Evolutionary conservation across 2,888 invertebrate genomes (phyloP).

Genomic region (Ormyrus rosae): DNA sequence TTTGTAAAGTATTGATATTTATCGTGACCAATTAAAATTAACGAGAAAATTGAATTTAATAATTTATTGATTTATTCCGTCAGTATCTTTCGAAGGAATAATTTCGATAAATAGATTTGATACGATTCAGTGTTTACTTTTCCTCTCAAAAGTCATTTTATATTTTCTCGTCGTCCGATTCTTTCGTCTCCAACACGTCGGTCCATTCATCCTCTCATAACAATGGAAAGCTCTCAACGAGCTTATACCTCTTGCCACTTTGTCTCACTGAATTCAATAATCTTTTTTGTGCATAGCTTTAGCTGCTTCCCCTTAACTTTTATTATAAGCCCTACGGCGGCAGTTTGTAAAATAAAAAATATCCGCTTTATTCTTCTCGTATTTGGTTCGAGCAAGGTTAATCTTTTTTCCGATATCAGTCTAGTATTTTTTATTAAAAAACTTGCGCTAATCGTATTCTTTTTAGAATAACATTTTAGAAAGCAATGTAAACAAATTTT

Average conservation of each 20-base stretch:
- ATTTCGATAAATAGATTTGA: conserved; percentile 8
- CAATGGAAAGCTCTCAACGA: conserved; percentile 46
- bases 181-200: conserved; percentile 41
- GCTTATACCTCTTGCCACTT: conserved; percentile 53
- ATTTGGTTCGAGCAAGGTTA: neutral
- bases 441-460: neutral
- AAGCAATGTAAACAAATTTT: no score
- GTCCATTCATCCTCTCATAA: conserved; percentile 46
- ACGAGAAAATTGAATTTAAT: no score
- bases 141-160: conserved; percentile 30
- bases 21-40: no score
- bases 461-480: no score
- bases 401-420: conserved; percentile 26
- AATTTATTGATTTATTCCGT: no score
- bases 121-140: conserved; percentile 8
- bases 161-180: conserved; percentile 30
- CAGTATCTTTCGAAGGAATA: no score
- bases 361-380: neutral
- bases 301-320: conserved; percentile 34
- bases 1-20: no score
- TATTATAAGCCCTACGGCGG: conserved; percentile 14
- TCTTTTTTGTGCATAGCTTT: conserved; percentile 52
- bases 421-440: conserved; percentile 15
- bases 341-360: conserved; percentile 31
- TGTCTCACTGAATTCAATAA: conserved; percentile 55